phyloP scores from a whole-genome alignment of 2,113 vertebrate genomes.

The Heliornis fulica region DNA sequence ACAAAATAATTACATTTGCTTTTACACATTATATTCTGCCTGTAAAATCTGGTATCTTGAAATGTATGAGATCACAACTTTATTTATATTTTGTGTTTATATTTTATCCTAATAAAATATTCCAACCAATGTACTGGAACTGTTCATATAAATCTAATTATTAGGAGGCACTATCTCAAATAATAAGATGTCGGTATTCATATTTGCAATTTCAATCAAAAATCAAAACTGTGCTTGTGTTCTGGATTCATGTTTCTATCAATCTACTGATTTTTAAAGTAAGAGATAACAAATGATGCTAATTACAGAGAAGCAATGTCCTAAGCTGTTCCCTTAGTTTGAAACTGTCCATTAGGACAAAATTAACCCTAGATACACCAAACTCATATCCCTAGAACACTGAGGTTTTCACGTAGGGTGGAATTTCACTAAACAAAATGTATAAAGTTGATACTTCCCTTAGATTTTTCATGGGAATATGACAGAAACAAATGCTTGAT shows the following conservation, averaged over 20 bases:
- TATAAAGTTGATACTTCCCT: neutral
- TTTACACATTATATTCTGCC: neutral
- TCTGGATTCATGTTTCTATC: neutral
- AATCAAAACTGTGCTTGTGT: neutral
- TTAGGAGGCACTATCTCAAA: neutral
- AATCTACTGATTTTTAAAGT: neutral
- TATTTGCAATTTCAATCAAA: neutral
- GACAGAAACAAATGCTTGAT: neutral
- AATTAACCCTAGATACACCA: neutral
- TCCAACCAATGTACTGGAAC: neutral
- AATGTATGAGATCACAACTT: neutral
- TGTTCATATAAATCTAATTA: neutral
- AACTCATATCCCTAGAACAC: neutral
- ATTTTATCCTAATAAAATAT: constrained; percentile 6
- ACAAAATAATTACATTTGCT: neutral
- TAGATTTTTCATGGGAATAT: neutral
- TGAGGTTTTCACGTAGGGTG: neutral
- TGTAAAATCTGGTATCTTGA: neutral
- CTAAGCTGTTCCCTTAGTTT: neutral
- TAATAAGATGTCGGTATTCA: constrained; percentile 7
- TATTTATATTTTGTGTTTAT: neutral
- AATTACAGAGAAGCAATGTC: neutral
- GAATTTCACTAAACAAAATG: neutral
- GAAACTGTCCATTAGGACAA: neutral
- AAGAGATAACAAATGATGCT: neutral